Evolutionary conservation across 2,888 invertebrate species (phyloP), one percentile per base, ranked within the genome.

Genomic region (Drosophila rubida): DNA sequence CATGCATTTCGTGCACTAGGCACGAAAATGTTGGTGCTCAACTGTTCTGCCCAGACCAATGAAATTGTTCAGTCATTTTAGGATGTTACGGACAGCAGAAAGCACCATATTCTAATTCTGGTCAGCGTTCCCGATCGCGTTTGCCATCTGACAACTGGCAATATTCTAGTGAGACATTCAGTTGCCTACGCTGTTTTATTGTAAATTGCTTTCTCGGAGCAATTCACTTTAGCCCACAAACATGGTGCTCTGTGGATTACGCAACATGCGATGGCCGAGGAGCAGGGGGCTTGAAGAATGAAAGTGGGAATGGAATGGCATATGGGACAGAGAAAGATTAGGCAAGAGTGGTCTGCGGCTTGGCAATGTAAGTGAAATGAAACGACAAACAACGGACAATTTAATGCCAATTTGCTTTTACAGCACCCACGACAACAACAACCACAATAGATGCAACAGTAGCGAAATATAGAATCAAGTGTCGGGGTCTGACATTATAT

Each of bases 31-130:
- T 65, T 53, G 30, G 55, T 68, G 63, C 67, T 53, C 76, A 48
- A 58, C 58, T 71, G 69, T 80, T 87, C 86, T 81, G 83, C 84
- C 84, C 87, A 81, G 83, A 80, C 84, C 87, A 79, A 84, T 81
- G 0, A 9, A 11, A 16, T 25, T 11, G 45, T 16, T 23, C 14
- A 2, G 16, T 13, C 6, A 27, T 11, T 9, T 27, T 27, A 6
- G 14, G 4, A 7, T 23, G 13, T 19, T 19, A 32, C 48, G 19
- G 4, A 22, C 11, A 19, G 41, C 11, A 41, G 23, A 13, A 44
- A 11, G 11, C 9, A 16, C 2, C 4, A 13, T 14, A 2, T 9
- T 27, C 9, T 27, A 27, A 27, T 27, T 19, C 19, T 19, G 2
- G 19, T 19, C 19, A 19, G 3, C 19, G 3, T 19, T 19, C 2